Percentiles rank a stretch among this genome's conserved stretches.
Evolutionary conservation across 2,888 invertebrate genomes (phyloP).

Genomic region (Chromoteleia sp.): DNA sequence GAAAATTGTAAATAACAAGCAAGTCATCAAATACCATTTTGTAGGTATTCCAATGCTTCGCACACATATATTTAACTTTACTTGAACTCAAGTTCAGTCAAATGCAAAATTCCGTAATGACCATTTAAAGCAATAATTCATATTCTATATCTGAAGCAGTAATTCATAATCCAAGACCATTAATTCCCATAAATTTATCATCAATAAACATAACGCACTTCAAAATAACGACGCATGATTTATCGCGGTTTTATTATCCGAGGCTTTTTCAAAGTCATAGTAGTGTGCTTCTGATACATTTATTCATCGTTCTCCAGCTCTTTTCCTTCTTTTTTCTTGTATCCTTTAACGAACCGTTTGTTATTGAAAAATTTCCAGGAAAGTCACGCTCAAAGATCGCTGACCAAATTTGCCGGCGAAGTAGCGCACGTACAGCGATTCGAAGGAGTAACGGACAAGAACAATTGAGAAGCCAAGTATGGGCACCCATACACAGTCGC

Average conservation of each 20-base stretch:
- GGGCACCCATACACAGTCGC: conserved; percentile 13
- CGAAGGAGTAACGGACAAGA: conserved; percentile 26
- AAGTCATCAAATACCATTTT: no score
- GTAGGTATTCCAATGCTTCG: no score
- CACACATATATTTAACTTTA: no score
- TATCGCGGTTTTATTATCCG: conserved; percentile 11
- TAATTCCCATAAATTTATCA: neutral
- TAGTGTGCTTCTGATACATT: conserved; percentile 6
- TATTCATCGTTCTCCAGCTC: neutral
- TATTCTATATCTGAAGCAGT: no score
- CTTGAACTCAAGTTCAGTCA: no score
- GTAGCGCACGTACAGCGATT: conserved; percentile 1
- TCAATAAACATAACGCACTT: neutral
- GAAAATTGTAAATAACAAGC: no score
- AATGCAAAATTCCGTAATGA: no score
- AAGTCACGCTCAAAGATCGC: neutral
- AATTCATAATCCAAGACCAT: neutral
- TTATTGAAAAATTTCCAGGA: neutral
- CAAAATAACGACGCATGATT: conserved; percentile 10
- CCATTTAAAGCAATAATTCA: no score
- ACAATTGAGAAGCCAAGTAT: conserved; percentile 24
- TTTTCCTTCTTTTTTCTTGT: neutral
- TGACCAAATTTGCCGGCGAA: conserved; percentile 3
- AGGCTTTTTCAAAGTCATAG: neutral
- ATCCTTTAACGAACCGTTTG: neutral